Percentiles rank a stretch among this genome's conserved stretches.
These are phyloP conservation scores for Mustela erminea DNA, from an alignment of 2,797 vertebrate genomes.

Conservation along the genomic window DNA sequence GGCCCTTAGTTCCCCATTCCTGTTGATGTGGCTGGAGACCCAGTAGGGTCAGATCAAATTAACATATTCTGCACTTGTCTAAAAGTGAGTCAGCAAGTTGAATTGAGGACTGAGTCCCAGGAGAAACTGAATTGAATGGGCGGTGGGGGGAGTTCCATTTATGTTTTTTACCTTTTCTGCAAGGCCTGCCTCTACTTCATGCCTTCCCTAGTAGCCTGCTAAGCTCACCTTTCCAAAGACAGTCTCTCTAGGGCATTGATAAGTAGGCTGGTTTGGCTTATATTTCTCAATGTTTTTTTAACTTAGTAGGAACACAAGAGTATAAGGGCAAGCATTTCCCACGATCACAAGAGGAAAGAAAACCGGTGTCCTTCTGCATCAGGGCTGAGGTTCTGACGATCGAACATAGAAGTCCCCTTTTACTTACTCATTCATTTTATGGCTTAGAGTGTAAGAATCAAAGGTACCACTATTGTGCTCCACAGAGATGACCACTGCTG, in stretches of 20 bases:
- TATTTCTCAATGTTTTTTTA: slow-evolving; percentile 11
- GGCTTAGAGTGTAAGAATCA: background rate
- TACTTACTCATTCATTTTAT: background rate
- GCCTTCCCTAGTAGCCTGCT: background rate
- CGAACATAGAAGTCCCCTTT: background rate
- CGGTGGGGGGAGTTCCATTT: background rate
- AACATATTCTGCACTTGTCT: background rate
- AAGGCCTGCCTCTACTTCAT: background rate
- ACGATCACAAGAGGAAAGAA: background rate
- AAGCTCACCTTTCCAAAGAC: slow-evolving; percentile 51
- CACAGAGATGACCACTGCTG: background rate
- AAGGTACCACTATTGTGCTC: background rate
- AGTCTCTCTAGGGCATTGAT: slow-evolving; percentile 37
- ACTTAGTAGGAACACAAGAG: background rate
- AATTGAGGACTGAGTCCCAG: background rate
- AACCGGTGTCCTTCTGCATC: background rate
- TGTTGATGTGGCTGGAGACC: background rate
- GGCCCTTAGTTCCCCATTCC: background rate
- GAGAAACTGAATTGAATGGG: slow-evolving; percentile 32
- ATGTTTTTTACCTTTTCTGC: slow-evolving; percentile 1
- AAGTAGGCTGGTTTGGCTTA: background rate
- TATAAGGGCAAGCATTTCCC: slow-evolving; percentile 47
- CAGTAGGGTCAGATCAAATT: background rate
- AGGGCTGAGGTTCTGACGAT: background rate
- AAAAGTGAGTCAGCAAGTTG: background rate